Evolutionary conservation across 2,797 vertebrate species (phyloP), one percentile per base, ranked within the genome.

Genomic region (Vespertilio murinus): DNA sequence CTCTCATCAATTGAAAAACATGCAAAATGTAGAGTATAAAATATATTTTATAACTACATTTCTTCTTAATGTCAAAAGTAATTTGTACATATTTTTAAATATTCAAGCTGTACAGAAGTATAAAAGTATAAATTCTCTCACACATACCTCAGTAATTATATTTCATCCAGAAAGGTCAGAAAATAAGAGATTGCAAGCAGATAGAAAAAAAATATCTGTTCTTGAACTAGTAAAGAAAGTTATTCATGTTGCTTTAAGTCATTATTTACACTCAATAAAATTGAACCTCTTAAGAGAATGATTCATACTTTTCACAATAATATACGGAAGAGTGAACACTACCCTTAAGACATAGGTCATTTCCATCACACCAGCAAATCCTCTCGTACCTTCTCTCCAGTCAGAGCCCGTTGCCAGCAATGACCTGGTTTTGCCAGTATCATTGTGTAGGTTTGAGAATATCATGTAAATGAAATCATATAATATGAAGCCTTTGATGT

Each of bases 151-250:
- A 47, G 38, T 91, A 75, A 59, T 33, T 92, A 40, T 77, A 56
- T 90, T 93, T 93, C 33, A 86, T 89, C 88, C 73, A 96, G 75
- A 65, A 90, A 75, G 52, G 38, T 91, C 49, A 96, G 61, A 87
- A 75, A 75, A 85, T 69, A 69, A 94, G 84, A 82, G 49, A 64
- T 10, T 84, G 52, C 65, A 88, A 61, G 13, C 59, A 61, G 28
- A 30, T 30, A 61, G 59, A 61, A 61, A 30, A 25, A 28, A 61
- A 30, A 30, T 14, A 61, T 30, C 25, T 40, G 10, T 3, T 52
- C 12, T 85, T 80, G 70, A 65, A 65, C 54, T 45, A 61, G 28
- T 67, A 61, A 59, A 87, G 14, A 12, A 77, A 78, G 73, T 69
- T 54, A 18, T 85, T 67, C 11, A 18, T 38, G 49, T 52, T 86